Conservation (phyloP, 2,113 vertebrate species). For the Hippocampus mohnikei region DNA sequence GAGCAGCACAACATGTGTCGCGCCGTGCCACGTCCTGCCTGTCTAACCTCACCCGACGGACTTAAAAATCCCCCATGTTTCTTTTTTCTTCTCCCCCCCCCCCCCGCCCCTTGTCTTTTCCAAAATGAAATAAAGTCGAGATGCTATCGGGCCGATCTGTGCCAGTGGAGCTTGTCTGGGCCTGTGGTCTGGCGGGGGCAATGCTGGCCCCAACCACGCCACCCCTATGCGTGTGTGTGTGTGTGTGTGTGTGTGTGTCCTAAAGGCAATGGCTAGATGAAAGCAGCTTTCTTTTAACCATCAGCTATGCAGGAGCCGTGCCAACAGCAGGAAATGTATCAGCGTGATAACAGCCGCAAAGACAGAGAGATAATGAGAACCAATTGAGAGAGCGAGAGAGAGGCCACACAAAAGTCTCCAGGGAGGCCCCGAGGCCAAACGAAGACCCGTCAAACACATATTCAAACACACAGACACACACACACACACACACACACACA, state of each 20-base stretch:
- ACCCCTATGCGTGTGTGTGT: slow-evolving; percentile 5
- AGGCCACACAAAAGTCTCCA: slow-evolving; percentile 39
- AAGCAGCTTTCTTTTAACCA: slow-evolving; percentile 73
- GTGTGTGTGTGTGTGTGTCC: slow-evolving; percentile 47
- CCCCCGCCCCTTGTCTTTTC: slow-evolving; percentile 41
- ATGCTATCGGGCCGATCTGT: slow-evolving; percentile 74
- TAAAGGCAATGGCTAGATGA: slow-evolving; percentile 76
- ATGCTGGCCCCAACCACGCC: slow-evolving; percentile 55
- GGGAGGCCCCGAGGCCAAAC: slow-evolving; percentile 54
- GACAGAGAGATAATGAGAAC: slow-evolving; percentile 54
- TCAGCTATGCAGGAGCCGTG: slow-evolving; percentile 78
- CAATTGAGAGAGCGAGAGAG: slow-evolving; percentile 22
- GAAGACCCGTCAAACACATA: slow-evolving; percentile 35
- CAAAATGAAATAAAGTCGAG: slow-evolving; percentile 73
- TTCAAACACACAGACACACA: background rate
- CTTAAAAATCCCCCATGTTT: slow-evolving; percentile 41
- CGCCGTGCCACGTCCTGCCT: slow-evolving; percentile 59
- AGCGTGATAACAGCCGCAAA: slow-evolving; percentile 75
- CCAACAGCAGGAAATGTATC: slow-evolving; percentile 77
- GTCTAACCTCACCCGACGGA: slow-evolving; percentile 39
- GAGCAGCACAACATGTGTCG: background rate
- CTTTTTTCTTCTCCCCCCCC: slow-evolving; percentile 39
- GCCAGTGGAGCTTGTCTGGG: slow-evolving; percentile 74
- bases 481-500: slow-evolving; percentile 12
- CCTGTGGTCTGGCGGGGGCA: slow-evolving; percentile 69